phyloP scores from a whole-genome alignment of 1,140 invertebrate genomes.

The Cephus cinctus region DNA sequence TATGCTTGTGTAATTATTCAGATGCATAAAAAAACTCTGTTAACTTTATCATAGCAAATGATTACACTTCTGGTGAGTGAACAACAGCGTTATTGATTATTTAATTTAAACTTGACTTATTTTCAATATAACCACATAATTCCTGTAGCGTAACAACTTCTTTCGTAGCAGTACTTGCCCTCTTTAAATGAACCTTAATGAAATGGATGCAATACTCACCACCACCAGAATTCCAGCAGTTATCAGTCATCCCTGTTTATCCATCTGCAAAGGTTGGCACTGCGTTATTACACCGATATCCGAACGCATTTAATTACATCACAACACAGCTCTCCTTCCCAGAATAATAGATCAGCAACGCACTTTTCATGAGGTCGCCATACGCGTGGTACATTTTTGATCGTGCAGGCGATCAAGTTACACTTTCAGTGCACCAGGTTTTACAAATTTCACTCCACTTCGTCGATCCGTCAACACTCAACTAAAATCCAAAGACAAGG shows the following conservation, averaged over 20 bases:
- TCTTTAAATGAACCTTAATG: no score
- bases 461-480: neutral
- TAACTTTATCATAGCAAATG: no score
- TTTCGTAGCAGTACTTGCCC: no score
- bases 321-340: conserved; percentile 30
- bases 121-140: no score
- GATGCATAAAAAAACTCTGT: no score
- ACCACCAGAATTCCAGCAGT: conserved; percentile 64
- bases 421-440: neutral
- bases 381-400: conserved; percentile 3
- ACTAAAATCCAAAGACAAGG: neutral
- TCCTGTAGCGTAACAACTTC: no score
- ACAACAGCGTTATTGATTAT: no score
- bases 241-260: conserved; percentile 64
- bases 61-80: no score
- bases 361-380: conserved; percentile 22
- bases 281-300: conserved; percentile 45
- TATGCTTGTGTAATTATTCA: no score
- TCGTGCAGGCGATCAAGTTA: no score
- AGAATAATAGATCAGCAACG: conserved; percentile 25
- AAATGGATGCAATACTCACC: conserved; percentile 60
- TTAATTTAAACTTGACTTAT: no score
- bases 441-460: neutral
- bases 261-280: conserved; percentile 53
- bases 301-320: conserved; percentile 38